A percentile compares a stretch with the other conserved stretches of the same genome.
Conservation (phyloP, 2,797 vertebrate species). For the Enteromius argenteus region DNA sequence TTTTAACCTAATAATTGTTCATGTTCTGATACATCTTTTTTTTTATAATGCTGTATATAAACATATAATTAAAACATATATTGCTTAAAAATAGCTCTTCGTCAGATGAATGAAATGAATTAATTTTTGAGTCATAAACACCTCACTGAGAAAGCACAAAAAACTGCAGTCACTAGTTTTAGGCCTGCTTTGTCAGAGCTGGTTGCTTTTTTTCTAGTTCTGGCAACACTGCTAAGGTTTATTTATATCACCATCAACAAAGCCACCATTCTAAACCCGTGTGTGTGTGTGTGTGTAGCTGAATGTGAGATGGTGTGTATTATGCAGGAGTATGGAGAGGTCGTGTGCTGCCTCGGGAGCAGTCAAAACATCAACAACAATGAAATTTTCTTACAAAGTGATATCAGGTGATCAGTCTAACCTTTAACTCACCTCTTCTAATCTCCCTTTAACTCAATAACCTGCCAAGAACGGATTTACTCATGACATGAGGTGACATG, state of each 20-base stretch:
- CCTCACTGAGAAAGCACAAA: neutral
- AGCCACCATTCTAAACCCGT: slow-evolving; percentile 9
- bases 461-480: slow-evolving; percentile 9
- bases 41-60: neutral
- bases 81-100: neutral
- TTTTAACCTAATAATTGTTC: neutral
- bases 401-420: slow-evolving; percentile 56
- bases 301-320: slow-evolving; percentile 61
- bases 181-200: neutral
- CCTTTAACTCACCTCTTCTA: too few relatives aligned
- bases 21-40: neutral
- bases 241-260: slow-evolving; percentile 6
- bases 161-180: neutral
- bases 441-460: neutral
- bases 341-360: slow-evolving; percentile 64
- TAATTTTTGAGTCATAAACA: neutral
- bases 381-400: slow-evolving; percentile 61
- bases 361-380: slow-evolving; percentile 60
- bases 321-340: slow-evolving; percentile 63
- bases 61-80: neutral
- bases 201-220: slow-evolving; percentile 5
- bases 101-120: neutral
- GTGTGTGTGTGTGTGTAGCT: slow-evolving; percentile 43
- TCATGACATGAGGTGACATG: neutral
- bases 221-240: neutral